Evolutionary conservation across 2,888 invertebrate species (phyloP).

Genomic region (Cancer borealis): DNA sequence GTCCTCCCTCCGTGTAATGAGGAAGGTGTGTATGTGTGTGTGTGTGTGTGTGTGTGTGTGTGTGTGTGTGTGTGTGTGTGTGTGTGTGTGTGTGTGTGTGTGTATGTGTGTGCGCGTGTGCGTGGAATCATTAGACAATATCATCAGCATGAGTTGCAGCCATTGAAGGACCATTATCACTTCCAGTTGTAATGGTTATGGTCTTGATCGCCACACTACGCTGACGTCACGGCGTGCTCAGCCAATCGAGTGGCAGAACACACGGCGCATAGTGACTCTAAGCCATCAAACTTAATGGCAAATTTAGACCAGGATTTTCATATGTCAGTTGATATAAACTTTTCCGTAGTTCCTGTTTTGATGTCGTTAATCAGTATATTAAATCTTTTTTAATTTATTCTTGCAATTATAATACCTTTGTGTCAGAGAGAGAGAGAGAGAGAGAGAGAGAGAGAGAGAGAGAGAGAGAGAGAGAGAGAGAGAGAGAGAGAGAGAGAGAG

Average conservation of each 20-base stretch:
- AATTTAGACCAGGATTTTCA: neutral
- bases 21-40: neutral
- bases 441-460: no score
- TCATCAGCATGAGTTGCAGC: neutral
- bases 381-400: neutral
- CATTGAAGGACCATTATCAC: neutral
- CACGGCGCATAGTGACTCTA: neutral
- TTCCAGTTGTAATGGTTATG: neutral
- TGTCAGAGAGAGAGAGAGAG: no score
- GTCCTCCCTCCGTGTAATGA: no score
- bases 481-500: no score
- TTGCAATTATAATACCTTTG: neutral
- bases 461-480: no score
- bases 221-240: neutral
- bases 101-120: conserved; percentile 21
- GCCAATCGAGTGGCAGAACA: neutral
- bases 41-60: conserved; percentile 48
- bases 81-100: conserved; percentile 48
- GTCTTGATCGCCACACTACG: neutral
- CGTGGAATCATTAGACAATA: neutral
- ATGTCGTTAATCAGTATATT: neutral
- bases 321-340: neutral
- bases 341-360: neutral
- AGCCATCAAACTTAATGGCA: no score
- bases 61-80: conserved; percentile 49